These are phyloP conservation scores for Chorisops tibialis DNA, from an alignment of 2,888 invertebrate genomes.

Conservation along the genomic window DNA sequence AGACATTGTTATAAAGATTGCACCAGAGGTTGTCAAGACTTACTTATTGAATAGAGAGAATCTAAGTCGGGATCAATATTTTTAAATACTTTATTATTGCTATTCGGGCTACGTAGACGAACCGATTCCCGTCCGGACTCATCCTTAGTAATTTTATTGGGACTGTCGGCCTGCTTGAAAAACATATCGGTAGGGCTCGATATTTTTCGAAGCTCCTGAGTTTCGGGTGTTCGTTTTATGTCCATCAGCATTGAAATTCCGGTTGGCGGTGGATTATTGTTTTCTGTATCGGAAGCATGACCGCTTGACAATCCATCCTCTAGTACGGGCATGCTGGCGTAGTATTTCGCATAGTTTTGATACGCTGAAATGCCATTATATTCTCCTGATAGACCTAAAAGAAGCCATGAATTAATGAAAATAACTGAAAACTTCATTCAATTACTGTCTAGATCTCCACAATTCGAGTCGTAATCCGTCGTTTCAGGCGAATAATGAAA, in stretches of 20 bases:
- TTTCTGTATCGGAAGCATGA: conserved; percentile 89
- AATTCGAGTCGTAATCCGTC: conserved; percentile 86
- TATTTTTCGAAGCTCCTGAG: conserved; percentile 20
- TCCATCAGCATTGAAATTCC: conserved; percentile 51
- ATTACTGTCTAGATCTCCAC: conserved; percentile 78
- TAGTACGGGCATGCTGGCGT: conserved; percentile 82
- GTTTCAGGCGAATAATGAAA: conserved; percentile 90
- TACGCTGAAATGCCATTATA: conserved; percentile 59
- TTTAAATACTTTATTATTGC: conserved; percentile 50
- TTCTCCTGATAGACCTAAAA: conserved; percentile 54
- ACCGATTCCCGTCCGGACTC: conserved; percentile 34
- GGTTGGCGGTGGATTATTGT: conserved; percentile 66
- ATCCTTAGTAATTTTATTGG: conserved; percentile 40
- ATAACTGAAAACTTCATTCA: too few species aligned
- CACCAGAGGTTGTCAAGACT: conserved; percentile 35
- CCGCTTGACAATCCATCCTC: conserved; percentile 94
- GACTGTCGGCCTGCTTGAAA: conserved; percentile 38
- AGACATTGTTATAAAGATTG: neutral
- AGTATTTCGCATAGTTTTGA: conserved; percentile 63
- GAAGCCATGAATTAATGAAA: neutral
- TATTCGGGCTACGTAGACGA: conserved; percentile 44
- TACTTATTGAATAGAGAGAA: conserved; percentile 70
- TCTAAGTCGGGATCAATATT: conserved; percentile 61
- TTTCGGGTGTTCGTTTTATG: conserved; percentile 45
- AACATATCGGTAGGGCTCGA: conserved; percentile 35